Conservation (phyloP, 2,113 vertebrate genomes). For the Sinocyclocheilus anophthalmus region DNA sequence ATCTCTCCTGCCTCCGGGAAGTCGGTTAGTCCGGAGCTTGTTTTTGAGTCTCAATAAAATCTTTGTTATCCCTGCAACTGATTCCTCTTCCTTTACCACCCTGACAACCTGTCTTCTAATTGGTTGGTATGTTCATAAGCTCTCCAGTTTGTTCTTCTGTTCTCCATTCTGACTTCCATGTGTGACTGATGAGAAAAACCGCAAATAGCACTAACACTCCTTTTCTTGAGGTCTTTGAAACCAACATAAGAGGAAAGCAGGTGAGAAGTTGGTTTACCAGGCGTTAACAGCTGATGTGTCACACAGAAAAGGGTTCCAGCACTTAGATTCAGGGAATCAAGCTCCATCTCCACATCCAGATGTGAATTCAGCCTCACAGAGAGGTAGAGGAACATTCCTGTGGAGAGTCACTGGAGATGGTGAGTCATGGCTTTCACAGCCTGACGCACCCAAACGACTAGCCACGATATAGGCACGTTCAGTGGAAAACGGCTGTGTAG, state of each 20-base stretch:
- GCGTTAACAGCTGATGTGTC: conserved; percentile 27
- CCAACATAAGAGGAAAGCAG: neutral
- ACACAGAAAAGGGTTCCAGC: conserved; percentile 22
- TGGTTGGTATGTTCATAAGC: neutral
- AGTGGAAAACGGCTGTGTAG: conserved; percentile 40
- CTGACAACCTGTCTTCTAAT: conserved; percentile 21
- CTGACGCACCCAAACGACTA: conserved; percentile 52
- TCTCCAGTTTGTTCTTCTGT: conserved; percentile 23
- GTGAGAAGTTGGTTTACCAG: conserved; percentile 28
- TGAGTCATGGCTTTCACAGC: conserved; percentile 57
- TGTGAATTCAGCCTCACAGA: conserved; percentile 59
- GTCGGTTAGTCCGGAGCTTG: too few species aligned
- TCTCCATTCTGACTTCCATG: neutral
- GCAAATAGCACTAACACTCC: conserved; percentile 7
- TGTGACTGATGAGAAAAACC: neutral
- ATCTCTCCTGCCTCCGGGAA: too few species aligned
- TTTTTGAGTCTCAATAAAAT: too few species aligned
- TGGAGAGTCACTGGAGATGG: conserved; percentile 58
- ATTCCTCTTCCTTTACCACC: too few species aligned
- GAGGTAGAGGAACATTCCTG: conserved; percentile 61
- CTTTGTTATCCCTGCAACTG: too few species aligned
- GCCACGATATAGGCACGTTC: conserved; percentile 47
- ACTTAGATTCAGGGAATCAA: conserved; percentile 36
- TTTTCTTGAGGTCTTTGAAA: neutral
- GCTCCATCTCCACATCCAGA: conserved; percentile 54